Conservation (phyloP, 2,797 vertebrate species). For the Tachyglossus aculeatus region DNA sequence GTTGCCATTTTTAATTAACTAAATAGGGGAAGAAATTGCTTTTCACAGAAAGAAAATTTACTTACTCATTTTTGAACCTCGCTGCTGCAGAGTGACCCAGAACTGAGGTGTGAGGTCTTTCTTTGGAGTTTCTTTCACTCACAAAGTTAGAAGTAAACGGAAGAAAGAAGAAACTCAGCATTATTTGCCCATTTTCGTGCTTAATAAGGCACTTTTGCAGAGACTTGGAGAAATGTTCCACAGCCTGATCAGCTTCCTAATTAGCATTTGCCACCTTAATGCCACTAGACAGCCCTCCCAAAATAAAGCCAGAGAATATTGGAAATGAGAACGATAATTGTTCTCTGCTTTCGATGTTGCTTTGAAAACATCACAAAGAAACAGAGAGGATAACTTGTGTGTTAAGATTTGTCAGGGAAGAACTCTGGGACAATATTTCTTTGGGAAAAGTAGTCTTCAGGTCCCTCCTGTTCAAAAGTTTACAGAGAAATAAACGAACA, state of each 20-base stretch:
- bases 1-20: conserved; percentile 18
- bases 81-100: conserved; percentile 26
- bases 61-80: conserved; percentile 40
- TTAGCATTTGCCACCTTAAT: conserved; percentile 54
- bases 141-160: conserved; percentile 39
- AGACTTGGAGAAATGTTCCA: conserved; percentile 33
- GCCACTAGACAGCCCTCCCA: not conserved
- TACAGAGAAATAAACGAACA: conserved; percentile 40
- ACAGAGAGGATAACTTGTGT: not conserved
- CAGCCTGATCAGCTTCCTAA: conserved; percentile 45
- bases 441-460: not conserved
- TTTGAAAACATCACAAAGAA: no score
- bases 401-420: not conserved
- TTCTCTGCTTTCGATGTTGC: no score
- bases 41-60: not conserved
- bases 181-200: conserved; percentile 54
- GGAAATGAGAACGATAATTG: not conserved
- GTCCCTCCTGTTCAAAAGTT: conserved; percentile 44
- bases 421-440: no score
- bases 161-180: conserved; percentile 39
- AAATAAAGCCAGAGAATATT: accelerated
- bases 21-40: conserved; percentile 8
- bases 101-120: conserved; percentile 64
- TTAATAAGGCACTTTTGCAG: conserved; percentile 61
- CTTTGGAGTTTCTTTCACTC: conserved; percentile 16